Base-by-base conservation (phyloP, 2,797 vertebrate species). In the Atherinosoma microstoma region DNA sequence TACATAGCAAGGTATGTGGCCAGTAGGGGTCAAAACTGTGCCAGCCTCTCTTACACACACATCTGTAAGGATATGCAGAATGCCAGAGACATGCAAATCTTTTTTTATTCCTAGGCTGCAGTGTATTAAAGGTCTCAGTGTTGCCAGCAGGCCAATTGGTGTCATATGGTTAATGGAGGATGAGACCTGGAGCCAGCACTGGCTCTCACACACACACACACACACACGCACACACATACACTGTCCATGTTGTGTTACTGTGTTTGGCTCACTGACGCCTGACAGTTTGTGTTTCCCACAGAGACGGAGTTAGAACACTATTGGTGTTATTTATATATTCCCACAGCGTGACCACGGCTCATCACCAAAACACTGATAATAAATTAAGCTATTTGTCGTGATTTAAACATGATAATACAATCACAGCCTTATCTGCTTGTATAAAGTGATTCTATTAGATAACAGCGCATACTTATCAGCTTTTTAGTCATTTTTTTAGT, bases 291-390 rank as follows among this genome's bases (percentile, higher is more conserved):
- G 69, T 88, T 89, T 80, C 79, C 80, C 83, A 70, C 81, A 53
- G 72, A 76, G 79, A 86, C 82, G 80, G 86, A 91, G 91, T 92
- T 88, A 88, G 85, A 89, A 63, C 82, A 84, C 54, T 76, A 81
- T 90, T 87, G 80, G 80, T 67, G 83, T 81, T 89, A 88, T 91
- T 91, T 87, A 86, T 89, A 79, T 76, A 84, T 80, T 80, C 58
- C 45, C 70, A 38, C 79, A 71, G 74, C 67, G 79, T 68, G 72
- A 78, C 69, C 56, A 60, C 45, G 0, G 70, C 72, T 71, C 57
- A 20, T 67, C 53, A 59, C 58, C 79, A 78, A 79, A 79, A 68
- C 63, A 66, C 47, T 47, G 71, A 42, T 49, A 74, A 80, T 75
- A 69, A 84, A 83, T 83, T 67, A 57, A 83, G 79, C 74, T 67